phyloP scores from a whole-genome alignment of 1,140 invertebrate species.

The Mesaphorura yosii region DNA sequence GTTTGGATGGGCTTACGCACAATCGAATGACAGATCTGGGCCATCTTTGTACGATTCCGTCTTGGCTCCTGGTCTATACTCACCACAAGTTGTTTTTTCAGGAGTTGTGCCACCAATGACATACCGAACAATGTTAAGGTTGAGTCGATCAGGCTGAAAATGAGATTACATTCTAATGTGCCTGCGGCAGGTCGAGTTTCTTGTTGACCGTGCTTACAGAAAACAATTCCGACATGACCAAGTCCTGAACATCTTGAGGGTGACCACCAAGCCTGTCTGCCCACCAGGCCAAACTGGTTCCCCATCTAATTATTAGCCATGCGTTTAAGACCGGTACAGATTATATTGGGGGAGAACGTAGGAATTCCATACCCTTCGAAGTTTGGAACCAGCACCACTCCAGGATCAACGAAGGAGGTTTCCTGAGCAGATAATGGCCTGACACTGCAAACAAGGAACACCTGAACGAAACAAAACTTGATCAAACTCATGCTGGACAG shows the following conservation, averaged over 20 bases:
- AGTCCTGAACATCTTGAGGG: conserved; percentile 17
- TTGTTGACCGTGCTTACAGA: conserved; percentile 10
- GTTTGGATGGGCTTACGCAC: too few relatives aligned
- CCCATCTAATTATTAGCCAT: too few relatives aligned
- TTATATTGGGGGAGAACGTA: too few relatives aligned
- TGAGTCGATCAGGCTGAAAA: conserved; percentile 21
- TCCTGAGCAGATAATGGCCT: not conserved
- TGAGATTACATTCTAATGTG: too few relatives aligned
- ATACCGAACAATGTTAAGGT: conserved; percentile 27
- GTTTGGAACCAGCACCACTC: not conserved
- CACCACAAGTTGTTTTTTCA: conserved; percentile 18
- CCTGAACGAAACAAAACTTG: too few relatives aligned
- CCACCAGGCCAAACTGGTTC: conserved; percentile 18
- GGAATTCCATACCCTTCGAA: too few relatives aligned
- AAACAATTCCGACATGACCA: conserved; percentile 21
- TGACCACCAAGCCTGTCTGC: conserved; percentile 21
- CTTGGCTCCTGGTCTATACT: conserved; percentile 15
- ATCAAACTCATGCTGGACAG: too few relatives aligned
- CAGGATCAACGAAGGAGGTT: conserved; percentile 3
- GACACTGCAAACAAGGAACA: too few relatives aligned
- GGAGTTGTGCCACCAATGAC: conserved; percentile 26
- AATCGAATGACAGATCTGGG: not conserved
- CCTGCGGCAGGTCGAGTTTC: too few relatives aligned
- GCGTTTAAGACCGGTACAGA: too few relatives aligned
- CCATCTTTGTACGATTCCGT: conserved; percentile 26